Conservation (phyloP, 2,113 vertebrate genomes). For the Scomber colias region DNA sequence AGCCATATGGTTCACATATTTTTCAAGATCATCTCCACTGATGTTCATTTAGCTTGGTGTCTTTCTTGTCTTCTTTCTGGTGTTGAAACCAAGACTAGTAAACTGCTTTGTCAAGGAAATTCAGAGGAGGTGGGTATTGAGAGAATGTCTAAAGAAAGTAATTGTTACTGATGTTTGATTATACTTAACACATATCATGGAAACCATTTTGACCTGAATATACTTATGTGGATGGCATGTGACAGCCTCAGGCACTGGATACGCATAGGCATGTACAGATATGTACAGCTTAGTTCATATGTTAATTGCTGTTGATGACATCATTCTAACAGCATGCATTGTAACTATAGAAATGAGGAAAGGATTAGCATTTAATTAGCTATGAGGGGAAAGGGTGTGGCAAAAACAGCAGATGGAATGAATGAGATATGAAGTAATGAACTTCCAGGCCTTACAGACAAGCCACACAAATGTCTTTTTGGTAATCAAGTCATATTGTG, state of each 20-base stretch:
- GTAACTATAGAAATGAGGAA: conserved; percentile 44
- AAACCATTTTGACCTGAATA: background rate
- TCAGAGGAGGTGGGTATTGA: background rate
- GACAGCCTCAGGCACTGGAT: background rate
- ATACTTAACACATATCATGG: background rate
- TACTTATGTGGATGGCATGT: background rate
- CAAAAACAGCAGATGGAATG: conserved; percentile 61
- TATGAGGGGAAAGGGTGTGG: conserved; percentile 7
- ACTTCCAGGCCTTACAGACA: conserved; percentile 25
- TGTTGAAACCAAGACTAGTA: background rate
- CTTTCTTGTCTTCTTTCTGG: background rate
- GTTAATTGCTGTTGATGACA: conserved; percentile 21
- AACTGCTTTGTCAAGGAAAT: conserved; percentile 11
- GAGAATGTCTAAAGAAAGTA: background rate
- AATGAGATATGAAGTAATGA: conserved; percentile 59
- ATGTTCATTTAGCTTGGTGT: background rate
- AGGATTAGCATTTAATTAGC: conserved; percentile 59
- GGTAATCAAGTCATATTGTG: background rate
- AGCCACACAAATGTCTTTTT: background rate
- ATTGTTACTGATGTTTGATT: background rate
- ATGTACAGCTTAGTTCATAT: background rate
- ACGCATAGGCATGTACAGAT: background rate
- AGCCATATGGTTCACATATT: background rate
- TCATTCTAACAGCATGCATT: conserved; percentile 13
- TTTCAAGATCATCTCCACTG: background rate